phyloP scores from a whole-genome alignment of 2,797 vertebrate species.

The Phoxinus dragarum region DNA sequence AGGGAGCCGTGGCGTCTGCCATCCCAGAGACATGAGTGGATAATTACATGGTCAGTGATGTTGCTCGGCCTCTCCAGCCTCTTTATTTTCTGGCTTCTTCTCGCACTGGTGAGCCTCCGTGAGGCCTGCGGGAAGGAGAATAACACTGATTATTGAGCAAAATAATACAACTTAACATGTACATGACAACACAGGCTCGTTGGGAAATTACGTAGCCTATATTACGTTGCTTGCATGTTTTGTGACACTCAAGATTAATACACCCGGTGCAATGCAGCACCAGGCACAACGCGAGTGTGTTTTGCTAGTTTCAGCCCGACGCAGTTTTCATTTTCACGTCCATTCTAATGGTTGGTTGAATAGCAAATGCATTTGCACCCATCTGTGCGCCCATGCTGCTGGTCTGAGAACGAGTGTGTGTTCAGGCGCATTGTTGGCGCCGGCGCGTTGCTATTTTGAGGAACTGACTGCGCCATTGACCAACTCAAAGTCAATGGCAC shows the following conservation, averaged over 20 bases:
- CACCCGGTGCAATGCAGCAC: too few species aligned
- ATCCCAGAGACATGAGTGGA: slow-evolving; percentile 42
- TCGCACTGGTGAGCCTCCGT: background rate
- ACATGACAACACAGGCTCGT: background rate
- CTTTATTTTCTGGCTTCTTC: background rate
- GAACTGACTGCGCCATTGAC: too few species aligned
- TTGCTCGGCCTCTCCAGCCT: slow-evolving; percentile 23
- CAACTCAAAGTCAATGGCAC: too few species aligned
- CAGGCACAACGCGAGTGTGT: too few species aligned
- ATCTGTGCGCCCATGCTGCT: too few species aligned
- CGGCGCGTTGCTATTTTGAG: too few species aligned
- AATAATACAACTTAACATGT: background rate
- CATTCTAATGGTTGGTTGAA: too few species aligned
- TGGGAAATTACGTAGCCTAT: background rate
- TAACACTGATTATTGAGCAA: background rate
- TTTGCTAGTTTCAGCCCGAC: too few species aligned
- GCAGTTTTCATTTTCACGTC: too few species aligned
- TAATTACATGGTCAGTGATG: slow-evolving; percentile 54
- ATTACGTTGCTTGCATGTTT: background rate
- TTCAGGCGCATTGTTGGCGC: too few species aligned
- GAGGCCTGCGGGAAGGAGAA: background rate
- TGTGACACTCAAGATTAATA: background rate
- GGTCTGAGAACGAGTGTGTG: too few species aligned
- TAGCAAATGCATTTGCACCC: too few species aligned
- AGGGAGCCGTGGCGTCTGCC: slow-evolving; percentile 58